A percentile compares a stretch with the other conserved stretches of the same genome.
phyloP scores from a whole-genome alignment of 2,113 vertebrate species.

The Varanus salvator region DNA sequence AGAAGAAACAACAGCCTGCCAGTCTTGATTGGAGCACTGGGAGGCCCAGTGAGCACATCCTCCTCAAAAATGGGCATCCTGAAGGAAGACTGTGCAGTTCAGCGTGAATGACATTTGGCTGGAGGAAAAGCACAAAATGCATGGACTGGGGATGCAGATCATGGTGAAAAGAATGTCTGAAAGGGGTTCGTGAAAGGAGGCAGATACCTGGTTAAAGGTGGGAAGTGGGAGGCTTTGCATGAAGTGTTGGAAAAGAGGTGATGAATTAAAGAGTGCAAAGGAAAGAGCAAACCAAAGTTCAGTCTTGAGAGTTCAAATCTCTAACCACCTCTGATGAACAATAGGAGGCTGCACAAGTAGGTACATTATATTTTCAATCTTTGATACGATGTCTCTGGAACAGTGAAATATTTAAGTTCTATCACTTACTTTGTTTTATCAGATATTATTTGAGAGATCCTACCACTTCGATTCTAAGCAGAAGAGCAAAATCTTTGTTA shows the following conservation, averaged over 20 bases:
- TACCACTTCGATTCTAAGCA: slow-evolving; percentile 14
- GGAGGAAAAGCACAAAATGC: slow-evolving; percentile 39
- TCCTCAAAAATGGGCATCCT: slow-evolving; percentile 79
- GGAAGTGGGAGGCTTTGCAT: slow-evolving; percentile 18
- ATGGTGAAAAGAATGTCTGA: slow-evolving; percentile 37
- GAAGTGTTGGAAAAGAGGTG: slow-evolving; percentile 25
- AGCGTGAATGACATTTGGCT: slow-evolving; percentile 13
- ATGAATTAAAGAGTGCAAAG: slow-evolving; percentile 24
- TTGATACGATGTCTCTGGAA: slow-evolving; percentile 12
- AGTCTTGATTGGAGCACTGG: slow-evolving; percentile 84
- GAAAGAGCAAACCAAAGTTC: slow-evolving; percentile 61
- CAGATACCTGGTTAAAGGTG: slow-evolving; percentile 61
- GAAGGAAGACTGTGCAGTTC: slow-evolving; percentile 76
- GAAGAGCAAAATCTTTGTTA: background rate
- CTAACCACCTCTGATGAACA: slow-evolving; percentile 30
- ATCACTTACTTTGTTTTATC: background rate
- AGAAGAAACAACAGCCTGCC: slow-evolving; percentile 96
- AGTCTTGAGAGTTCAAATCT: slow-evolving; percentile 41
- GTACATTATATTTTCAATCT: slow-evolving; percentile 44
- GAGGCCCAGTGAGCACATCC: slow-evolving; percentile 72
- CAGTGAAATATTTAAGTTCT: slow-evolving; percentile 13
- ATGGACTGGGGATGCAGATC: slow-evolving; percentile 12
- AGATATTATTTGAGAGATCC: slow-evolving; percentile 40
- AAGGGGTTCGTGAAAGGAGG: slow-evolving; percentile 68
- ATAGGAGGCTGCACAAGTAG: slow-evolving; percentile 17